A percentile compares a stretch with the other conserved stretches of the same genome.
phyloP scores from a whole-genome alignment of 2,888 invertebrate genomes.

The Ennomos erosarius region DNA sequence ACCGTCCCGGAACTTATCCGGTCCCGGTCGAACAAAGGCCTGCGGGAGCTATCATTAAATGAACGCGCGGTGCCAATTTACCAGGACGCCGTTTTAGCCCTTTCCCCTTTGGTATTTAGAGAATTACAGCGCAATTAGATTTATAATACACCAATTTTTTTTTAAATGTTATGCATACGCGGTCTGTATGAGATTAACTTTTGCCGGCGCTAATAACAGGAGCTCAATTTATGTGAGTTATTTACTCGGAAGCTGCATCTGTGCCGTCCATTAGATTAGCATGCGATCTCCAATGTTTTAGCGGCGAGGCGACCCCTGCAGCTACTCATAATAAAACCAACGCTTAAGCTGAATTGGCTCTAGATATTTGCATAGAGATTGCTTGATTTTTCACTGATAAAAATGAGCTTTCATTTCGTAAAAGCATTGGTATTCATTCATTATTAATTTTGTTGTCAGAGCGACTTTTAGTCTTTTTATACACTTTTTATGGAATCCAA shows the following conservation, averaged over 20 bases:
- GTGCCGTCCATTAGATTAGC: slow-evolving; percentile 14
- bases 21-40: slow-evolving; percentile 35
- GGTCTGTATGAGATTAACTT: slow-evolving; percentile 7
- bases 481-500: neutral
- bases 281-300: slow-evolving; percentile 17
- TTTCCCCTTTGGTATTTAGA: slow-evolving; percentile 42
- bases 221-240: slow-evolving; percentile 14
- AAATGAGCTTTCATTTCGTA: too few relatives aligned
- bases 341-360: slow-evolving; percentile 11
- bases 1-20: slow-evolving; percentile 39
- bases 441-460: too few relatives aligned
- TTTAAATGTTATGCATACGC: slow-evolving; percentile 20
- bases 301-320: slow-evolving; percentile 5
- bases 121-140: slow-evolving; percentile 45
- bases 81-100: slow-evolving; percentile 41
- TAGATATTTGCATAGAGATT: slow-evolving; percentile 26
- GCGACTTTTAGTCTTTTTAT: neutral
- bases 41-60: slow-evolving; percentile 51
- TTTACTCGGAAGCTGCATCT: slow-evolving; percentile 13
- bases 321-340: slow-evolving; percentile 18
- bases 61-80: slow-evolving; percentile 52
- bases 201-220: slow-evolving; percentile 9
- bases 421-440: too few relatives aligned
- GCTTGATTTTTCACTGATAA: neutral
- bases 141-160: slow-evolving; percentile 33